Base-by-base conservation (phyloP, 2,113 vertebrate species). In the Vireo altiloquus region DNA sequence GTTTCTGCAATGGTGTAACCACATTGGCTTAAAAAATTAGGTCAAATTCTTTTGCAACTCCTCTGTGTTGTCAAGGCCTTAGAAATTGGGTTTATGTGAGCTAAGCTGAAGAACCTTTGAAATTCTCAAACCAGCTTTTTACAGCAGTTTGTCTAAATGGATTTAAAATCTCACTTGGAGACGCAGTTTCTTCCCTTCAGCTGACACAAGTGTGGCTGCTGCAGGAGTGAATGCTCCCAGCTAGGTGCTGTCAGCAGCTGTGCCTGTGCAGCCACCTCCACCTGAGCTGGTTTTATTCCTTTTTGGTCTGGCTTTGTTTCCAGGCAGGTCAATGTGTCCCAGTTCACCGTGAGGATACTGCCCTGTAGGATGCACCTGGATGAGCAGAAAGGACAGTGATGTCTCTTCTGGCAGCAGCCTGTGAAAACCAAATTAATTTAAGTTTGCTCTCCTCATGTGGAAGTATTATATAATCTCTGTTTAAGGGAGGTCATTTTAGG, bases 41-140 rank as follows among this genome's bases (percentile, higher is more conserved):
- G 93, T 95, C 91, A 82, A 9, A 82, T 94, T 92, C 84, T 53
- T 92, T 61, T 87, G 61, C 65, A 18, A 3, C 37, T 92, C 57
- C 44, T 87, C 65, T 11, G 4, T 60, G 64, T 93, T 74, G 88
- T 70, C 76, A 79, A 35, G 87, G 74, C 52, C 92, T 91, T 65
- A 76, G 77, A 71, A 79, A 71, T 7, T 31, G 30, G 77, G 33
- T 95, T 95, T 68, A 40, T 49, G 15, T 79, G 64, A 54, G n/a
- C 46, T 37, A 37, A 79, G 84, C 77, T 76, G 69, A 89, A 75
- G 76, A 60, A 71, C 53, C 59, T 84, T 40, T 69, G 84, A 82
- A 91, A 89, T 89, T 68, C 76, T 79, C 89, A 30, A 68, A 40
- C 13, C 53, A 72, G 81, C 57, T 95, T 89, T 89, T 94, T 66